phyloP scores from a whole-genome alignment of 35 echinoderm and acorn worm species.

The Strongylocentrotus purpuratus region DNA sequence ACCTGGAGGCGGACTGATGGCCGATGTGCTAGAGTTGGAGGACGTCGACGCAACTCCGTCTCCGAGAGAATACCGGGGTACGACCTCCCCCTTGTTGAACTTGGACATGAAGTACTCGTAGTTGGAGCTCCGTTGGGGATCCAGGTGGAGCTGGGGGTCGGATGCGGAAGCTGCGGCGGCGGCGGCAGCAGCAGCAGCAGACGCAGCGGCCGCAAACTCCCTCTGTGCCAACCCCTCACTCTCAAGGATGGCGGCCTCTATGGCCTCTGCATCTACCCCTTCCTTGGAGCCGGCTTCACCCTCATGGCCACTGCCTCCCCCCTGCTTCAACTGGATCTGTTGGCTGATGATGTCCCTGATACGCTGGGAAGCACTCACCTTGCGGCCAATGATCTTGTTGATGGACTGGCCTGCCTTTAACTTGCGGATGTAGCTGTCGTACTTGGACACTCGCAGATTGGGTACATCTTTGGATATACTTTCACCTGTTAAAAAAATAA shows the following conservation, averaged over 20 bases:
- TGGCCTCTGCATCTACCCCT: slow-evolving; percentile 6
- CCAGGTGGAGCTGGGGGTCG: neutral
- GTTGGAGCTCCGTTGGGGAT: slow-evolving; percentile 55
- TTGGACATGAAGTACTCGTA: slow-evolving; percentile 68
- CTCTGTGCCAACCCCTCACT: neutral
- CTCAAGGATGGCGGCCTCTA: slow-evolving; percentile 37
- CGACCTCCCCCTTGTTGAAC: slow-evolving; percentile 53
- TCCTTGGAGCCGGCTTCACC: slow-evolving; percentile 38
- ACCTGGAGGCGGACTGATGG: slow-evolving; percentile 30
- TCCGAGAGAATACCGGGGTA: neutral
- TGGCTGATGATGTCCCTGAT: slow-evolving; percentile 76
- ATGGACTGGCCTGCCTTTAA: slow-evolving; percentile 91
- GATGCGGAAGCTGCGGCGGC: neutral
- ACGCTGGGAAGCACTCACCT: slow-evolving; percentile 69
- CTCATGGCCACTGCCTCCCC: slow-evolving; percentile 19
- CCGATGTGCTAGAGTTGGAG: slow-evolving; percentile 41
- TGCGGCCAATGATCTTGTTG: slow-evolving; percentile 81
- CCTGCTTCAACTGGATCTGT: slow-evolving; percentile 75
- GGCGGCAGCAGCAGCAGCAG: neutral
- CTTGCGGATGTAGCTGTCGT: slow-evolving; percentile 96
- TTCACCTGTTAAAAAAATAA: slow-evolving; percentile 67
- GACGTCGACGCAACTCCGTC: slow-evolving; percentile 46
- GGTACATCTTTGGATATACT: slow-evolving; percentile 84
- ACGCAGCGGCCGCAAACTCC: neutral
- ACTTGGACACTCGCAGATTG: slow-evolving; percentile 85